Conservation (phyloP, 1,140 invertebrate genomes). For the Anastrepha ludens region DNA sequence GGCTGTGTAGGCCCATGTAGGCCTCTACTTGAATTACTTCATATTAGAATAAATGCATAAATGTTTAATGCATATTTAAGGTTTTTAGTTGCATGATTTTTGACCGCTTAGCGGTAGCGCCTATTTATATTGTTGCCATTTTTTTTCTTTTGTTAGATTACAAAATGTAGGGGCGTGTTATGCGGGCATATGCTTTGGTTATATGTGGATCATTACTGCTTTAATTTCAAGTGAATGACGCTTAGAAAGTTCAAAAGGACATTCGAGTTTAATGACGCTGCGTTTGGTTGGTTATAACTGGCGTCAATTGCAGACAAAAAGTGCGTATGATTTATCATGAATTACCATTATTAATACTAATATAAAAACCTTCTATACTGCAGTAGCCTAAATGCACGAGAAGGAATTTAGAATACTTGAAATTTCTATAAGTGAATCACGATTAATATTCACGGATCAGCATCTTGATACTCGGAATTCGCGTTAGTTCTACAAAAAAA, state of each 20-base stretch:
- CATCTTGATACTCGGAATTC: too few relatives aligned
- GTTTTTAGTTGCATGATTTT: background rate
- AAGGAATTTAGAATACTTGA: too few relatives aligned
- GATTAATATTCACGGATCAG: too few relatives aligned
- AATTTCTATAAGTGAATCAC: too few relatives aligned
- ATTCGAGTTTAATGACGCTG: constrained; percentile 20
- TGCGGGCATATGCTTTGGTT: background rate
- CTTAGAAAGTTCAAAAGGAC: constrained; percentile 32
- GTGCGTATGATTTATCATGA: too few relatives aligned
- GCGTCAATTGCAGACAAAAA: too few relatives aligned
- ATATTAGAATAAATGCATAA: constrained; percentile 54
- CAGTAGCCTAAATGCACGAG: too few relatives aligned
- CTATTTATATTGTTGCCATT: background rate
- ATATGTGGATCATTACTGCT: constrained; percentile 31
- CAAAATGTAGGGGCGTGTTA: background rate
- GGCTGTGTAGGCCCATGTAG: background rate
- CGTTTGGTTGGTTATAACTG: too few relatives aligned
- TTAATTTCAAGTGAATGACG: background rate
- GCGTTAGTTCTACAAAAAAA: too few relatives aligned
- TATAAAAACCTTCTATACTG: too few relatives aligned
- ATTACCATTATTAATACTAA: too few relatives aligned
- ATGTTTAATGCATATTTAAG: constrained; percentile 53
- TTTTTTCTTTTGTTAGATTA: background rate
- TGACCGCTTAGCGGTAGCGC: background rate
- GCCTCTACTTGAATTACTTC: constrained; percentile 18